Evolutionary conservation across 2,113 vertebrate genomes (phyloP), one percentile per base, ranked within the genome.

Genomic region (Sinocyclocheilus rhinocerous): DNA sequence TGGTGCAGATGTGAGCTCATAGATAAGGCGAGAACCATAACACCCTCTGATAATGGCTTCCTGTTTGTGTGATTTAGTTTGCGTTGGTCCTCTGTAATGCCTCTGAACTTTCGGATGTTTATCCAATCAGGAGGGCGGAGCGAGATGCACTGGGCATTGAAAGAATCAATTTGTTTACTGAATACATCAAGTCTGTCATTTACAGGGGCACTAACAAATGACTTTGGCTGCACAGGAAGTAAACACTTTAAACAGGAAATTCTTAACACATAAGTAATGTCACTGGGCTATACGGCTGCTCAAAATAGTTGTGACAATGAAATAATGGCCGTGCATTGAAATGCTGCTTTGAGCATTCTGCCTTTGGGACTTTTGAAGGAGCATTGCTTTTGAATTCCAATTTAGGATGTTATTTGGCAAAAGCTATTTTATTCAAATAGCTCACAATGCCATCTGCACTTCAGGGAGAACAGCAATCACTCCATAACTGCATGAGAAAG

Each of bases 21-120:
- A 91, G 95, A 95, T 95, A 95, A 95, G 91, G 84, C 36, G 84
- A 78, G 50, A 89, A 78, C 87, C 86, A 87, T 88, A 77, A 86
- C 65, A 87, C 88, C 92, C 76, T 39, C 86, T 92, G 89, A 93
- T 94, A 95, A 94, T 91, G 88, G 84, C 91, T 94, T 95, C 95
- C 94, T 94, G 94, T 94, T 94, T 91, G 90, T 92, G 91, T 92
- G 91, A 65, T 91, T 90, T 63, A 26, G 18, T 29, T 83, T 90
- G 91, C 89, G 91, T 91, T 90, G 88, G 88, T 90, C 89, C 87
- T 87, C 90, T 89, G 65, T 24, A 45, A 87, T 48, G 13, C 89
- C 90, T 93, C 92, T 92, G 90, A 93, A 92, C 76, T 45, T 75
- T 55, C 86, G 16, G 70, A 16, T 83, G 88, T 90, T 93, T 93